These are phyloP conservation scores for Magallana ariakensis DNA, from an alignment of 1,140 invertebrate species.

Conservation along the genomic window DNA sequence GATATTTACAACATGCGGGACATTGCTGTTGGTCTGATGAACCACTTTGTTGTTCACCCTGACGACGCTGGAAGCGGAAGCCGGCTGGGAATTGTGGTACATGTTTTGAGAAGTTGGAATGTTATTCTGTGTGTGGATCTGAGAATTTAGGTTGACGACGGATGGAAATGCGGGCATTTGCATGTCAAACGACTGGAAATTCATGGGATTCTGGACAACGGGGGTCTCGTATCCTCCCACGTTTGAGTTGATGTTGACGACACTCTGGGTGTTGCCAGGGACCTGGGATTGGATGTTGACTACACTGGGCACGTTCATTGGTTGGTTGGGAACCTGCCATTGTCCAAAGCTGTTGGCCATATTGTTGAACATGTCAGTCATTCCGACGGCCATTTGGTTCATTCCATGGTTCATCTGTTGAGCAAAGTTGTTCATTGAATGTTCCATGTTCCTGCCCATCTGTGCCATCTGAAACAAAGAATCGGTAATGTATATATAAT, in stretches of 20 bases:
- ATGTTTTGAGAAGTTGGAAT: not conserved
- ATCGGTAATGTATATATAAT: too few relatives aligned
- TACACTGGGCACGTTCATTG: not conserved
- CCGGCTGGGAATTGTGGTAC: not conserved
- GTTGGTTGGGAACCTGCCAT: not conserved
- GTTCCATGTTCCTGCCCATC: not conserved
- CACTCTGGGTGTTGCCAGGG: not conserved
- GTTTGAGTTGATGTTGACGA: conserved; percentile 15
- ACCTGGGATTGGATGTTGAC: conserved; percentile 6
- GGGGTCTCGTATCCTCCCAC: not conserved
- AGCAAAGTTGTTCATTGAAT: conserved; percentile 4
- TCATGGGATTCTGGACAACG: not conserved
- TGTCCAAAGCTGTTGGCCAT: conserved; percentile 15
- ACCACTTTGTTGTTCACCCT: not conserved
- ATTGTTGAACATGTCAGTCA: conserved; percentile 17
- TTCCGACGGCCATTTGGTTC: conserved; percentile 8
- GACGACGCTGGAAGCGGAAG: not conserved
- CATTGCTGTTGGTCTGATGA: not conserved
- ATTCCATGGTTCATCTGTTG: not conserved
- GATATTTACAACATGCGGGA: not conserved
- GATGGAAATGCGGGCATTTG: not conserved
- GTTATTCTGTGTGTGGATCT: conserved; percentile 12
- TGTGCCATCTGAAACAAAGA: not conserved
- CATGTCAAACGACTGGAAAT: not conserved
- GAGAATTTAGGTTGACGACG: not conserved